These are phyloP conservation scores for Elgonia sp. DNA, from an alignment of 2,888 invertebrate species.

Conservation along the genomic window DNA sequence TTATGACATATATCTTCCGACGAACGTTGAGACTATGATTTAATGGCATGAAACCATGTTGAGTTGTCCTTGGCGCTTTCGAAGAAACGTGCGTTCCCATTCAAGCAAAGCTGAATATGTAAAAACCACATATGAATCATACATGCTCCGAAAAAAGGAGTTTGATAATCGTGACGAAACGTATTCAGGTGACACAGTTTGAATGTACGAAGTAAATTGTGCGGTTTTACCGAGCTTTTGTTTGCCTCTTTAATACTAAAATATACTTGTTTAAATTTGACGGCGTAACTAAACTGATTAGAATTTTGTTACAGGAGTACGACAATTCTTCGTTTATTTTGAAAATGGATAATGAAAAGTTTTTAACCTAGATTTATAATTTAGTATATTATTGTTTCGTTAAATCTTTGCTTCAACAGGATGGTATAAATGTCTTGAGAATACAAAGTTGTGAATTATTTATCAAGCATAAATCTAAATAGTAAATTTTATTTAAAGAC, in stretches of 20 bases:
- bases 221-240: conserved; percentile 49
- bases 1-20: conserved; percentile 82
- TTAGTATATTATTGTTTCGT: conserved; percentile 6
- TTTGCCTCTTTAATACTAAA: conserved; percentile 54
- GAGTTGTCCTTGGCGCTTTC: conserved; percentile 73
- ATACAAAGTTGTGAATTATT: not conserved
- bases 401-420: conserved; percentile 10
- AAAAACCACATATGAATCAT: conserved; percentile 66
- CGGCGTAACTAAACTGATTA: conserved; percentile 58
- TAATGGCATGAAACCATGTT: conserved; percentile 73
- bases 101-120: conserved; percentile 59
- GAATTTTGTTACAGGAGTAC: conserved; percentile 24
- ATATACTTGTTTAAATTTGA: conserved; percentile 44
- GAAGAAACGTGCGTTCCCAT: conserved; percentile 61
- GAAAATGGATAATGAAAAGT: conserved; percentile 24
- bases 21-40: conserved; percentile 72
- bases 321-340: conserved; percentile 5
- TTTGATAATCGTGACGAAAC: conserved; percentile 66
- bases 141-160: conserved; percentile 46
- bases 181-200: conserved; percentile 69
- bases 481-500: conserved; percentile 1
- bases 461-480: not conserved
- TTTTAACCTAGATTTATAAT: conserved; percentile 23
- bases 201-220: conserved; percentile 58
- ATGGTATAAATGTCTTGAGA: not conserved